Conservation (phyloP, 2,797 vertebrate genomes). For the Botia kubotai region DNA sequence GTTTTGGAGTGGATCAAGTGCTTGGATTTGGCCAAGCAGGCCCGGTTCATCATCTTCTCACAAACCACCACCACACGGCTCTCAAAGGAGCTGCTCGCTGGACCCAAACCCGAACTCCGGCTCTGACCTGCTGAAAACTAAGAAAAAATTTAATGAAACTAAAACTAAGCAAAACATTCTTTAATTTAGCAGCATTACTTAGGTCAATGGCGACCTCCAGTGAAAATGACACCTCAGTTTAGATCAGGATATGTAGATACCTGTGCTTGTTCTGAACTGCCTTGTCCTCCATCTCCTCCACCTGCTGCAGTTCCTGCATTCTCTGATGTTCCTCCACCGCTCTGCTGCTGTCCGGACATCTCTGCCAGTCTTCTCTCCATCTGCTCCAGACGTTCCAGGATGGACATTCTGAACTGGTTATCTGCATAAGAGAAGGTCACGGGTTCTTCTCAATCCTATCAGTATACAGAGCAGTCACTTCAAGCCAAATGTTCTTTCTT, state of each 20-base stretch:
- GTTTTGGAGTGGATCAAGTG: slow-evolving; percentile 97
- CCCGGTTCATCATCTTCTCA: slow-evolving; percentile 98
- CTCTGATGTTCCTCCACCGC: slow-evolving; percentile 70
- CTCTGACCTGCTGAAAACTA: slow-evolving; percentile 78
- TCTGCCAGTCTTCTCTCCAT: slow-evolving; percentile 99
- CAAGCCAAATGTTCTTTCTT: too few species aligned
- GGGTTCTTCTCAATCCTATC: neutral
- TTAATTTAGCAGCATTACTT: too few species aligned
- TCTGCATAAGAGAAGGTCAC: slow-evolving; percentile 73
- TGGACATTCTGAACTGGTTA: slow-evolving; percentile 99
- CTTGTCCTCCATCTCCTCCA: slow-evolving; percentile 73
- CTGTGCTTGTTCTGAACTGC: slow-evolving; percentile 81
- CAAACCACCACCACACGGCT: slow-evolving; percentile 96
- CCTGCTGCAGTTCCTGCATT: slow-evolving; percentile 76
- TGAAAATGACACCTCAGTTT: neutral
- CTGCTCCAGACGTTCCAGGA: slow-evolving; percentile 97
- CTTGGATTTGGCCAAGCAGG: slow-evolving; percentile 97
- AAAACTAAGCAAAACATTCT: neutral
- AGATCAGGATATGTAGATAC: slow-evolving; percentile 57
- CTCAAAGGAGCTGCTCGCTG: slow-evolving; percentile 90
- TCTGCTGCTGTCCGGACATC: slow-evolving; percentile 87
- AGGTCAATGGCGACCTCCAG: neutral
- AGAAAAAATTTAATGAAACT: neutral
- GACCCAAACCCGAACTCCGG: slow-evolving; percentile 69
- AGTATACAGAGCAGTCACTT: too few species aligned